These are phyloP conservation scores for Acanthaster planci DNA, from an alignment of 35 echinoderm and acorn worm genomes.

Conservation along the genomic window DNA sequence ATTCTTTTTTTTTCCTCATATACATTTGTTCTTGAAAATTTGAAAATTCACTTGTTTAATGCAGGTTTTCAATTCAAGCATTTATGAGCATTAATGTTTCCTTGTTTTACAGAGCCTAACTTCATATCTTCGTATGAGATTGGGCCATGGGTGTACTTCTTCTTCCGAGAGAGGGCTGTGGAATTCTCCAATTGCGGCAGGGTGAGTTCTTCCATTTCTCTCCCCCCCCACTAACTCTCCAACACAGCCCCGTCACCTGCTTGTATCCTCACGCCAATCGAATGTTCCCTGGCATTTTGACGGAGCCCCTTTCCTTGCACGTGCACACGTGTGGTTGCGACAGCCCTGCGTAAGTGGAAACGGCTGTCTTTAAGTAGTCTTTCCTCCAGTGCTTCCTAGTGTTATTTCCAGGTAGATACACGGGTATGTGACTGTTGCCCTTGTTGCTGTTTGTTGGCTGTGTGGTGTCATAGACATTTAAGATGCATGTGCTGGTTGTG, in stretches of 20 bases:
- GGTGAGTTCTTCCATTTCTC: slow-evolving; percentile 51
- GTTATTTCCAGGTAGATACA: slow-evolving; percentile 17
- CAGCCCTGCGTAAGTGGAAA: not conserved
- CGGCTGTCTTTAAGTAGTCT: not conserved
- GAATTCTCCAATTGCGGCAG: slow-evolving; percentile 92
- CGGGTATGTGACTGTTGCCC: too few species aligned
- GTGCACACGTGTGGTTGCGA: not conserved
- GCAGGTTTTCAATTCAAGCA: too few species aligned
- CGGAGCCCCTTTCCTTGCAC: not conserved
- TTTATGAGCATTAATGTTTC: not conserved
- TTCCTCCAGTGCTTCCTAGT: slow-evolving; percentile 13
- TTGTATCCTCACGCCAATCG: not conserved
- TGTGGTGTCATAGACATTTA: too few species aligned
- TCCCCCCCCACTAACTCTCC: not conserved
- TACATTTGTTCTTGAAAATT: too few species aligned
- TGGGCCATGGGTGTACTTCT: slow-evolving; percentile 94
- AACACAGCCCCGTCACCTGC: not conserved
- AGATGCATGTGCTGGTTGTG: too few species aligned
- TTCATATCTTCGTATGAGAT: slow-evolving; percentile 97
- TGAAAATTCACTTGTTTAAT: too few species aligned
- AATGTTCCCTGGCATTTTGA: not conserved
- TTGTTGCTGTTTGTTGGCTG: too few species aligned
- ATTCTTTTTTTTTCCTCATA: too few species aligned
- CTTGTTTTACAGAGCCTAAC: slow-evolving; percentile 76
- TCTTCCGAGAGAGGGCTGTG: slow-evolving; percentile 94